These are phyloP conservation scores for Urocynchramus pylzowi DNA, from an alignment of 2,113 vertebrate species.

Conservation along the genomic window DNA sequence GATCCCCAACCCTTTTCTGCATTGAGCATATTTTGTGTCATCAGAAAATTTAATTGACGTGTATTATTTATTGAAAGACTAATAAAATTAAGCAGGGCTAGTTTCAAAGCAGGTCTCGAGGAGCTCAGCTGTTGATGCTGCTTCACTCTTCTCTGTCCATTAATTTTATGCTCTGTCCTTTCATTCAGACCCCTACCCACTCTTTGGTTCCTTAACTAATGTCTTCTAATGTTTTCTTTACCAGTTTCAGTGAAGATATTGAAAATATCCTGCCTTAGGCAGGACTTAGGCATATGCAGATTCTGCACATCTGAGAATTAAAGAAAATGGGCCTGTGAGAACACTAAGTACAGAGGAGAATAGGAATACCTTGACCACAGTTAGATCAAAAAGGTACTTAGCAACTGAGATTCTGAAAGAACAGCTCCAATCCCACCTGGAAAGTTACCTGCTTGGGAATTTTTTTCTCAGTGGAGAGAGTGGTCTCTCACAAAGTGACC, in stretches of 20 bases:
- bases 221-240: neutral
- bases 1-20: neutral
- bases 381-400: neutral
- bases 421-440: neutral
- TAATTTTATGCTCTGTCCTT: neutral
- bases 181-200: neutral
- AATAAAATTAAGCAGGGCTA: neutral
- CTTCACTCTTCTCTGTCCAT: neutral
- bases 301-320: neutral
- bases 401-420: neutral
- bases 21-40: neutral
- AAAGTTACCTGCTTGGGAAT: neutral
- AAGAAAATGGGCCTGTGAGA: neutral
- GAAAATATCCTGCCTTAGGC: neutral
- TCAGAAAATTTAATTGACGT: neutral
- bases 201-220: neutral
- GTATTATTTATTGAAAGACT: neutral
- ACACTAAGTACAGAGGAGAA: neutral
- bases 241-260: neutral
- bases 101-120: neutral
- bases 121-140: neutral
- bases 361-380: rapidly evolving
- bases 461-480: neutral
- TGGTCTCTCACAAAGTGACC: neutral
- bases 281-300: neutral